Conservation (phyloP, 2,888 invertebrate species). For the Punctoribates punctum region DNA sequence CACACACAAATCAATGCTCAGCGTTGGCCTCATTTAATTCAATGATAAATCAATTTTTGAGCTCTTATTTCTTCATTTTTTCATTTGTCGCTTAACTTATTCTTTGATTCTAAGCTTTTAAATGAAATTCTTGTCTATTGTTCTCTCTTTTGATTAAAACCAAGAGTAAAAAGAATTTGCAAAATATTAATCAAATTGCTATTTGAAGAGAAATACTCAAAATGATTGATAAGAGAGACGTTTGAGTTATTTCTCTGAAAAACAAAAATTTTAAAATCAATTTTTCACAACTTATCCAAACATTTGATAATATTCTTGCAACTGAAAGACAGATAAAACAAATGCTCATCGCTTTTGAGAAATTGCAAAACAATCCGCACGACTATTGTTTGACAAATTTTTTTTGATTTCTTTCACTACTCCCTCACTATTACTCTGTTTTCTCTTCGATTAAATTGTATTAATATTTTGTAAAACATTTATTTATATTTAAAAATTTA, state of each 20-base stretch:
- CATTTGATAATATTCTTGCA: background rate
- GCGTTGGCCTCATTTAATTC: no score
- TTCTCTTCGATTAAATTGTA: background rate
- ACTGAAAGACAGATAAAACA: background rate
- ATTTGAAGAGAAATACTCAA: no score
- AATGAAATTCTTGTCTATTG: conserved; percentile 4
- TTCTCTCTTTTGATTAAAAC: background rate
- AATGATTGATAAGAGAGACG: background rate
- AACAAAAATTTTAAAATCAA: background rate
- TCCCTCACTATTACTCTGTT: background rate
- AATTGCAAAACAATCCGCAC: background rate
- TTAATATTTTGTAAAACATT: conserved; percentile 33
- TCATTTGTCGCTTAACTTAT: no score
- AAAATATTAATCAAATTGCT: no score
- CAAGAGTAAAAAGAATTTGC: no score
- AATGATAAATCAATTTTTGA: no score
- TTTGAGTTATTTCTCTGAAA: background rate
- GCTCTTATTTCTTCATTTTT: no score
- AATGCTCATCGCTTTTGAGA: background rate
- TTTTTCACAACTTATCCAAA: background rate
- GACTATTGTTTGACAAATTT: background rate
- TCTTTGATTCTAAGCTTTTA: no score
- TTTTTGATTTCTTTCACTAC: background rate
- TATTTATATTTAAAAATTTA: background rate
- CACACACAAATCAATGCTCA: no score